These are phyloP conservation scores for Neosilurus mollespiculum DNA, from an alignment of 2,797 vertebrate species.

Conservation along the genomic window DNA sequence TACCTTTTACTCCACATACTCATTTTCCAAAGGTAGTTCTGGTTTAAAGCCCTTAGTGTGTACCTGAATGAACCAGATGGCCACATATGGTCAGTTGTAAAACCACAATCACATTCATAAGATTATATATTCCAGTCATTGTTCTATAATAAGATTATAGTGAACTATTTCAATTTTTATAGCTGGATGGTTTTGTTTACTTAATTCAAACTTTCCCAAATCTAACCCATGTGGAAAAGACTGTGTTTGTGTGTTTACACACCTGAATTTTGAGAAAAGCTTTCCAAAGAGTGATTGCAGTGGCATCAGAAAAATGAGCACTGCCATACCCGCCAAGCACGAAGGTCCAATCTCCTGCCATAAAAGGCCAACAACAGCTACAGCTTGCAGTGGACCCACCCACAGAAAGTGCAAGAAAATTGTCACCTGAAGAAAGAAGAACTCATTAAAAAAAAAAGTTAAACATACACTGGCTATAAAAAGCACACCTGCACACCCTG, in stretches of 20 bases:
- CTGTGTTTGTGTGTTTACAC: slow-evolving; percentile 35
- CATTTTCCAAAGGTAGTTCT: no score
- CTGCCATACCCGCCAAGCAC: slow-evolving; percentile 87
- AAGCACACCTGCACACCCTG: no score
- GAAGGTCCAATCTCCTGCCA: slow-evolving; percentile 91
- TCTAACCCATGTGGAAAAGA: not conserved
- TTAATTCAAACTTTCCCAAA: not conserved
- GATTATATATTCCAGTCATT: no score
- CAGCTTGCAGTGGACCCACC: slow-evolving; percentile 88
- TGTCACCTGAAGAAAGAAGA: slow-evolving; percentile 76
- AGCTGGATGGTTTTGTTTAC: not conserved
- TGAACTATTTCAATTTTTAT: not conserved
- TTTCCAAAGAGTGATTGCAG: slow-evolving; percentile 84
- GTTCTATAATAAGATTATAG: not conserved
- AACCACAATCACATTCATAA: not conserved
- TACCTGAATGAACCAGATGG: not conserved
- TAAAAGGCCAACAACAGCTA: slow-evolving; percentile 81
- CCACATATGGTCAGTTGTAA: not conserved
- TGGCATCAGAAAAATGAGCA: slow-evolving; percentile 87
- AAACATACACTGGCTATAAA: no score
- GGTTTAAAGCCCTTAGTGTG: not conserved
- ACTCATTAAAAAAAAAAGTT: not conserved
- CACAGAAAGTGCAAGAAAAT: slow-evolving; percentile 93
- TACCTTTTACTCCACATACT: no score
- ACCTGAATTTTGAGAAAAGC: slow-evolving; percentile 89